Evolutionary conservation across 2,113 vertebrate genomes (phyloP).

Genomic region (Pithys albifrons): DNA sequence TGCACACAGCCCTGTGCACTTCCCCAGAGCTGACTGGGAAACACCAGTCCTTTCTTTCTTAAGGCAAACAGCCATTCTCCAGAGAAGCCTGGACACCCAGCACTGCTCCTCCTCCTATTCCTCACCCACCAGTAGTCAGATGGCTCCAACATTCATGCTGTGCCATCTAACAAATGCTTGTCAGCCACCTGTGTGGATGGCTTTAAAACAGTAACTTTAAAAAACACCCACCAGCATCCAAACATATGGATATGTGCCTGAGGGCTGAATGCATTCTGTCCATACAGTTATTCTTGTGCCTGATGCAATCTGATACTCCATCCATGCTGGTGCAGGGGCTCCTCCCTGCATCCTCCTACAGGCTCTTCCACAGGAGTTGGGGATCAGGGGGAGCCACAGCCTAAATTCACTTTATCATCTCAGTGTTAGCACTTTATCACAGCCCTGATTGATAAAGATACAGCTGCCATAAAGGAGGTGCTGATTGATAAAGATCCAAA

Average conservation of each 20-base stretch:
- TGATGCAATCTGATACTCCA: background rate
- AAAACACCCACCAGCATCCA: conserved; percentile 61
- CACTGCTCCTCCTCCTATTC: background rate
- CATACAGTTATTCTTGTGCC: background rate
- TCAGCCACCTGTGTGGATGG: conserved; percentile 54
- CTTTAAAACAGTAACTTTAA: conserved; percentile 57
- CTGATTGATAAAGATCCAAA: background rate
- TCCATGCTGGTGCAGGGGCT: background rate
- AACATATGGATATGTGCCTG: conserved; percentile 55
- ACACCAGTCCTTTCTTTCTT: background rate
- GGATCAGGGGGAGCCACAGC: background rate
- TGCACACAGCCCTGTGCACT: background rate
- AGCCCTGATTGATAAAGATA: background rate
- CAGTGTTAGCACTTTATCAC: background rate
- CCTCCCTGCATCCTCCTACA: background rate
- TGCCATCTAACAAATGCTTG: conserved; percentile 40
- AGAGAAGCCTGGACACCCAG: background rate
- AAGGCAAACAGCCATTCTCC: background rate
- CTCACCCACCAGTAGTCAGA: conserved; percentile 4
- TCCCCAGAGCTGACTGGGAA: background rate
- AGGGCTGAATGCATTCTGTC: conserved; percentile 45
- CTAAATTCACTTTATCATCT: background rate
- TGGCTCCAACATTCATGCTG: conserved; percentile 1
- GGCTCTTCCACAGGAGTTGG: background rate
- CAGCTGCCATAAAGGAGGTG: background rate